Percentiles rank a stretch among this genome's conserved stretches.
Conservation (phyloP, 2,113 vertebrate species). For the human region GRCh38 chr3:9399001-9399500, state of each 20-base stretch:
- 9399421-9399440: constrained; percentile 19
- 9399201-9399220: constrained; percentile 33
- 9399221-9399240: not conserved
- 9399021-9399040: constrained; percentile 67
- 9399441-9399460: constrained; percentile 34
- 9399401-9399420: constrained; percentile 55
- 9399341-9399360: constrained; percentile 54
- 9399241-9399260: constrained; percentile 6
- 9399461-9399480: constrained; percentile 59
- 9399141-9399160: constrained; percentile 70
- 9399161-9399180: constrained; percentile 79
- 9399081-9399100: constrained; percentile 28
- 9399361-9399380: constrained; percentile 44
- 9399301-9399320: constrained; percentile 48
- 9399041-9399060: constrained; percentile 54
- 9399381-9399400: constrained; percentile 3
- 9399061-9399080: constrained; percentile 6
- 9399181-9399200: constrained; percentile 14
- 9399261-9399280: constrained; percentile 7
- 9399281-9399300: constrained; percentile 43
- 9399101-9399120: not conserved
- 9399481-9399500: constrained; percentile 61
- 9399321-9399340: constrained; percentile 45
- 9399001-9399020: constrained; percentile 59
- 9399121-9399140: constrained; percentile 45